These are phyloP conservation scores for Pungitius pungitius DNA, from an alignment of 2,113 vertebrate genomes.

Conservation along the genomic window DNA sequence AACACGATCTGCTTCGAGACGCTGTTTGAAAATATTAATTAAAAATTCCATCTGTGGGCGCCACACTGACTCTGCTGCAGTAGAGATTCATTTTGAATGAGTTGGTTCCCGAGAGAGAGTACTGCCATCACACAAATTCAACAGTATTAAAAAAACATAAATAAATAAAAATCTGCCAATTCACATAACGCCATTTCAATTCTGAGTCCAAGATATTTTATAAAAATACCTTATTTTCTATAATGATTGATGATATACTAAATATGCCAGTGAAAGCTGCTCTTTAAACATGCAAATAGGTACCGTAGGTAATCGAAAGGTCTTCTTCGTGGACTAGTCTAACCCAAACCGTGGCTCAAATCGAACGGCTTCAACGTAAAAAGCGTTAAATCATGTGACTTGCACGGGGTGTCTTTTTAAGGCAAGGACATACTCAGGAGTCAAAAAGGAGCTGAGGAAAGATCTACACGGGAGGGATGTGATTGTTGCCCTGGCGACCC, in stretches of 20 bases:
- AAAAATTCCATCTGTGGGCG: constrained; percentile 12
- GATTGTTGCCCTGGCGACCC: constrained; percentile 65
- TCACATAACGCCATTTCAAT: constrained; percentile 64
- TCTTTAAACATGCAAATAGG: constrained; percentile 80
- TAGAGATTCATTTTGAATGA: constrained; percentile 36
- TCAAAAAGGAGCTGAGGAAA: constrained; percentile 65
- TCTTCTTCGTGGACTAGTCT: constrained; percentile 75
- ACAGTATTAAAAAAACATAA: constrained; percentile 70
- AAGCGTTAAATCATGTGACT: constrained; percentile 67
- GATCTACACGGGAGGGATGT: constrained; percentile 62
- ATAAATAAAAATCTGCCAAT: constrained; percentile 70
- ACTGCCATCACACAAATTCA: constrained; percentile 62
- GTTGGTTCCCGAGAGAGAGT: constrained; percentile 56
- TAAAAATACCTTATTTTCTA: constrained; percentile 81
- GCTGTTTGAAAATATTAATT: constrained; percentile 20
- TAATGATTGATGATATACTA: constrained; percentile 72
- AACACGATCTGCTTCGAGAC: constrained; percentile 6
- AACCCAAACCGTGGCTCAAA: constrained; percentile 79
- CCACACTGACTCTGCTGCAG: not conserved
- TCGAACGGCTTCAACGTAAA: constrained; percentile 65
- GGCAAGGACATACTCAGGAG: constrained; percentile 79
- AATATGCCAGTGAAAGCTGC: constrained; percentile 78
- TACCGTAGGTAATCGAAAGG: constrained; percentile 71
- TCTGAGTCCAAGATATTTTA: constrained; percentile 73
- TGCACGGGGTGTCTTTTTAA: constrained; percentile 74